These are phyloP conservation scores for Cryptocephalus moraei DNA, from an alignment of 2,888 invertebrate species.

Conservation along the genomic window DNA sequence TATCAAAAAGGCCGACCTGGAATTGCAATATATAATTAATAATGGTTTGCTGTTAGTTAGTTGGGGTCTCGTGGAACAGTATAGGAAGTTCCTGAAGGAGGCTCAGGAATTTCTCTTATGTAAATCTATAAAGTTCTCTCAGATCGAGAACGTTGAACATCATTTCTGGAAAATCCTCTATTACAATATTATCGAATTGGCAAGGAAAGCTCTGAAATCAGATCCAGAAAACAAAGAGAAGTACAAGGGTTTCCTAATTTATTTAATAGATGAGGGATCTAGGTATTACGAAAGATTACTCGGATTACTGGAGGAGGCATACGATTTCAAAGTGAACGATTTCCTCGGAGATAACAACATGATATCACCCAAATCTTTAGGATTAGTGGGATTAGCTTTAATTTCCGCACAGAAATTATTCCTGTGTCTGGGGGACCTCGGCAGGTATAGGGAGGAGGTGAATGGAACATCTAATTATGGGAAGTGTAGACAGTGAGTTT, in stretches of 20 bases:
- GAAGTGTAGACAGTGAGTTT: conserved; percentile 56
- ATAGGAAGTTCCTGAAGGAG: conserved; percentile 55
- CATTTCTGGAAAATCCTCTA: conserved; percentile 87
- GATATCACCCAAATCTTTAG: conserved; percentile 51
- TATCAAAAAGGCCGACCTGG: conserved; percentile 57
- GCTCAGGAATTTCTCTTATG: conserved; percentile 57
- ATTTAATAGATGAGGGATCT: conserved; percentile 66
- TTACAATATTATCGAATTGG: conserved; percentile 76
- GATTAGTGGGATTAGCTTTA: conserved; percentile 63
- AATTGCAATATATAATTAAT: conserved; percentile 53
- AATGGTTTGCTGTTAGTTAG: conserved; percentile 50
- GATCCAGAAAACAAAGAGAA: conserved; percentile 52
- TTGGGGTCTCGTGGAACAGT: conserved; percentile 56
- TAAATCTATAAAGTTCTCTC: conserved; percentile 77
- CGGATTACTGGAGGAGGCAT: conserved; percentile 60
- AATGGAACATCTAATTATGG: conserved; percentile 74
- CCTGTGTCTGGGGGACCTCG: conserved; percentile 85
- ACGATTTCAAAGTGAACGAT: conserved; percentile 60
- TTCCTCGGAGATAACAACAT: conserved; percentile 49
- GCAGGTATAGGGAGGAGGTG: conserved; percentile 80
- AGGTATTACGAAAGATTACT: conserved; percentile 68
- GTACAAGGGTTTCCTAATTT: conserved; percentile 53
- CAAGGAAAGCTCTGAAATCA: conserved; percentile 58
- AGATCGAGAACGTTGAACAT: conserved; percentile 78
- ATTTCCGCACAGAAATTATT: conserved; percentile 80